phyloP scores from a whole-genome alignment of 2,113 vertebrate species.

The Telmatochromis sp. region DNA sequence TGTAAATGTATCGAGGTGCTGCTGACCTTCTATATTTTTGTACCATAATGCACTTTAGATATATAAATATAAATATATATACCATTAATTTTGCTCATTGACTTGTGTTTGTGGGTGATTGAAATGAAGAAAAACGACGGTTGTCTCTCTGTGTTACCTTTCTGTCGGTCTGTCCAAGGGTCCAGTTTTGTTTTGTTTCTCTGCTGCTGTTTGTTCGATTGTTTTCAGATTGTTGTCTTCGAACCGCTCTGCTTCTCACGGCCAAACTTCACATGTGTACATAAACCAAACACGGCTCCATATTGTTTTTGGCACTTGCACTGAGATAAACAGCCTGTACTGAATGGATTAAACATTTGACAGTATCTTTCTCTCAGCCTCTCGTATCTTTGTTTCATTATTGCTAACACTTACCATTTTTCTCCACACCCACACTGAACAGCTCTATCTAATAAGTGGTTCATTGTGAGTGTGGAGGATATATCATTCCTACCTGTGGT shows the following conservation, averaged over 20 bases:
- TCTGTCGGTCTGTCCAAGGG: not conserved
- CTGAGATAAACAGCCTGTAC: slow-evolving; percentile 67
- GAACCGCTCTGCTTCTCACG: slow-evolving; percentile 14
- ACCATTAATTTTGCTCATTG: slow-evolving; percentile 60
- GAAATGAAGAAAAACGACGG: slow-evolving; percentile 59
- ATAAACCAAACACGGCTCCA: slow-evolving; percentile 47
- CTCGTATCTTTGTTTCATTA: not conserved
- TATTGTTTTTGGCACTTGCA: slow-evolving; percentile 67
- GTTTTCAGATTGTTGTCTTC: not conserved
- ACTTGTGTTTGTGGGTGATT: slow-evolving; percentile 55
- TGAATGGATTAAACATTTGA: slow-evolving; percentile 73
- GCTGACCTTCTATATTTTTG: slow-evolving; percentile 93
- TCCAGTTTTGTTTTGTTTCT: not conserved
- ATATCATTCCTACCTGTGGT: not conserved
- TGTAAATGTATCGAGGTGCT: slow-evolving; percentile 94
- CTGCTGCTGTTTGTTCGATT: slow-evolving; percentile 33
- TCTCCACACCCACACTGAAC: not conserved
- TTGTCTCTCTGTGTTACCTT: not conserved
- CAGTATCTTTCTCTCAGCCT: not conserved
- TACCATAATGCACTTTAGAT: slow-evolving; percentile 99
- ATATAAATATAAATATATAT: slow-evolving; percentile 88
- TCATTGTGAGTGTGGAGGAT: not conserved
- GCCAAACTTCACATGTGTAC: slow-evolving; percentile 56
- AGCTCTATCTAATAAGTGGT: not conserved
- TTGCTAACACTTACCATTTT: not conserved